Evolutionary conservation across 2,888 invertebrate species (phyloP).

Genomic region (Prosapia bicincta): DNA sequence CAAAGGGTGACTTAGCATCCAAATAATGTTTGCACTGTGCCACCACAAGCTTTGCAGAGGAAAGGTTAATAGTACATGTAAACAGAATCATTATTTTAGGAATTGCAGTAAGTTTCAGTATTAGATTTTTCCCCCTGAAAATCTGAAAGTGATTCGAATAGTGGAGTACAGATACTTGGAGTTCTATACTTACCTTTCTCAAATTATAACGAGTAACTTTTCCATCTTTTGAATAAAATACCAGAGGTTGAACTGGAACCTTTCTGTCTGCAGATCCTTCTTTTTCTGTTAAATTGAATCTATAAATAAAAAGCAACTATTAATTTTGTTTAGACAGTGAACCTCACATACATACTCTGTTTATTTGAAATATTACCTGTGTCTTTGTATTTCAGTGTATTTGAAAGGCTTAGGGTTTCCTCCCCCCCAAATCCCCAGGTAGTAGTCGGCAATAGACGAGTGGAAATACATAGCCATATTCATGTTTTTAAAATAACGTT

Average conservation of each 20-base stretch:
- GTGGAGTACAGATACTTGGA: too few species aligned
- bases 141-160: too few species aligned
- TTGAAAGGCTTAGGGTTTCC: slow-evolving; percentile 94
- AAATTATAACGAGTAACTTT: slow-evolving; percentile 87
- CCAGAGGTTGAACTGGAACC: slow-evolving; percentile 90
- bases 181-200: slow-evolving; percentile 84
- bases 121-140: too few species aligned
- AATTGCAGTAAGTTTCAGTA: too few species aligned
- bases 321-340: too few species aligned
- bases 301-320: slow-evolving; percentile 37
- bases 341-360: too few species aligned
- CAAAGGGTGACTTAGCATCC: too few species aligned
- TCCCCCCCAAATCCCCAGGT: slow-evolving; percentile 94
- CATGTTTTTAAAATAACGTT: slow-evolving; percentile 95
- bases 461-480: slow-evolving; percentile 97
- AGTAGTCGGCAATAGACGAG: slow-evolving; percentile 97
- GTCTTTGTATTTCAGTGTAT: slow-evolving; percentile 94
- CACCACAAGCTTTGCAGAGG: too few species aligned
- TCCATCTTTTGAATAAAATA: slow-evolving; percentile 88
- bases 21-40: too few species aligned
- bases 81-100: too few species aligned
- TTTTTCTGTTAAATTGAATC: slow-evolving; percentile 78
- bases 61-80: too few species aligned
- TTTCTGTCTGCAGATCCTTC: slow-evolving; percentile 90
- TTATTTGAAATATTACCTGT: too few species aligned